Evolutionary conservation across 2,113 vertebrate genomes (phyloP).

Genomic region (Microcebus murinus): DNA sequence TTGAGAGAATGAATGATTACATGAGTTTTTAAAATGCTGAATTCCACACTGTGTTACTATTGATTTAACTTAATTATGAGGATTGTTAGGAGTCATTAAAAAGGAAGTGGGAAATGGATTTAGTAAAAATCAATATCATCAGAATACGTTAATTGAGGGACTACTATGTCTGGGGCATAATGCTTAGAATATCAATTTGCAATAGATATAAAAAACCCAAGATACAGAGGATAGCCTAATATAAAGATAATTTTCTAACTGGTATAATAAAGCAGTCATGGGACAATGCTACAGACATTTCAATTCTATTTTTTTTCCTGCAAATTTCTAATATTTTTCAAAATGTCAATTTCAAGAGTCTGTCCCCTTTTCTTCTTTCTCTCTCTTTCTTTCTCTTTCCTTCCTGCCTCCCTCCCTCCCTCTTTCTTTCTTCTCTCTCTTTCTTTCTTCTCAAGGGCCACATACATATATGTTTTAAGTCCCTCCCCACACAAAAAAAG

Average conservation of each 20-base stretch:
- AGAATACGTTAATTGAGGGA: slow-evolving; percentile 49
- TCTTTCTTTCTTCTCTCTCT: accelerated
- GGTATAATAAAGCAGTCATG: background rate
- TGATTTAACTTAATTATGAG: slow-evolving; percentile 64
- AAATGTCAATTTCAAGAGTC: background rate
- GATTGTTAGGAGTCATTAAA: slow-evolving; percentile 66
- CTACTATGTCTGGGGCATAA: background rate
- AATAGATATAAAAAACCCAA: background rate
- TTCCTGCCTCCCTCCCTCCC: too few relatives aligned
- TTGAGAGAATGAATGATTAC: slow-evolving; percentile 47
- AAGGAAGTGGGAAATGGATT: slow-evolving; percentile 56
- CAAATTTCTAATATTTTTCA: slow-evolving; percentile 3
- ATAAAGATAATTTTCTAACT: background rate
- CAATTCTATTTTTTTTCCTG: background rate
- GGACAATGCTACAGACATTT: background rate
- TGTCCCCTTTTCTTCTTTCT: too few relatives aligned
- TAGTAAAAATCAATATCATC: slow-evolving; percentile 48
- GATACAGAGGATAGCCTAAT: background rate
- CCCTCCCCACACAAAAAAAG: background rate
- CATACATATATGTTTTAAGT: slow-evolving; percentile 51
- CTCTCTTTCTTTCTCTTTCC: too few relatives aligned
- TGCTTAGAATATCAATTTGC: background rate
- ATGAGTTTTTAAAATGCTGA: slow-evolving; percentile 42
- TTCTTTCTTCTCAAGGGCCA: background rate
- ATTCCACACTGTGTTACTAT: slow-evolving; percentile 55